Conservation (phyloP, 2,113 vertebrate genomes). For the Microcebus murinus region DNA sequence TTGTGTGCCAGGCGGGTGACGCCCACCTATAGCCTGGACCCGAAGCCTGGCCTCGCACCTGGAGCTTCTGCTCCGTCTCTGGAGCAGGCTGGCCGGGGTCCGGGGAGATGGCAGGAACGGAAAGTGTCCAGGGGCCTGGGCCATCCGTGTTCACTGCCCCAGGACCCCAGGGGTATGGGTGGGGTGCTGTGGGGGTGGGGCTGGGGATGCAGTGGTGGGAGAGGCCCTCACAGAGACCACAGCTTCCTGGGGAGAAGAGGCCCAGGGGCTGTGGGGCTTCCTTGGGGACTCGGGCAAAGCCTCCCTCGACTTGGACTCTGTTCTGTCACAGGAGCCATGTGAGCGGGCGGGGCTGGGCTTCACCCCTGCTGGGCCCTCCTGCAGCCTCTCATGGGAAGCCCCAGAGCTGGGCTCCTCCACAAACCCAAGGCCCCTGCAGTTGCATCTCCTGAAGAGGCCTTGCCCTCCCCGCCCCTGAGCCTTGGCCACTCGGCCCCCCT, state of each 20-base stretch:
- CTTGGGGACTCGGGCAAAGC: neutral
- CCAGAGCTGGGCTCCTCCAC: neutral
- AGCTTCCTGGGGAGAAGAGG: neutral
- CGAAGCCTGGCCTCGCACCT: neutral
- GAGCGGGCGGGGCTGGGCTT: neutral
- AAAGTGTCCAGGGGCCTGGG: neutral
- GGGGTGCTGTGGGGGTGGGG: neutral
- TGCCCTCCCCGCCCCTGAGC: neutral
- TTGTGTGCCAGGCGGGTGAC: too few relatives aligned
- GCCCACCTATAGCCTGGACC: neutral
- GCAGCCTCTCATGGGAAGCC: too few relatives aligned
- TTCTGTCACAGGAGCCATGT: fast-evolving
- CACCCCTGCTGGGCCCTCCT: neutral
- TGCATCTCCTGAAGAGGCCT: neutral
- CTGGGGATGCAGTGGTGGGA: neutral
- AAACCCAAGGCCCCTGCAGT: neutral
- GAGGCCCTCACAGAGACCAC: neutral
- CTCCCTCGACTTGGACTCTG: neutral
- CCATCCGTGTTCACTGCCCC: neutral
- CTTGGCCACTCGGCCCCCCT: neutral
- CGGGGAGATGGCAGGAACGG: neutral
- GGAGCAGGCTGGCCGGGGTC: neutral
- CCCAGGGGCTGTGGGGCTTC: neutral
- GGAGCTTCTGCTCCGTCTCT: neutral
- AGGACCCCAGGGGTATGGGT: neutral